phyloP scores from a whole-genome alignment of 2,113 vertebrate genomes.

The Crocuta crocuta region DNA sequence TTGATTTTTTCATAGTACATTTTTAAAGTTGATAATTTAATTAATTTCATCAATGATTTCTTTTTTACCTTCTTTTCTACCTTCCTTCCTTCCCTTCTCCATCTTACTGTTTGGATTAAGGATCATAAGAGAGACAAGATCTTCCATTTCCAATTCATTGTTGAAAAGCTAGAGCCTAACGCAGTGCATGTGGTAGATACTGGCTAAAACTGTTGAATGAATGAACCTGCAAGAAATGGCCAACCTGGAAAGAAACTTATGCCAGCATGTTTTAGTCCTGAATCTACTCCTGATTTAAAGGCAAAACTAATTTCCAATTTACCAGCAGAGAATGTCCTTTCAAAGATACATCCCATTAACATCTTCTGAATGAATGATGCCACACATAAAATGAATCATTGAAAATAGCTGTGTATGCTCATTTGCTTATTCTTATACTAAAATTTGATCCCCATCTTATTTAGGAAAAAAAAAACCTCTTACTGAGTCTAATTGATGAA shows the following conservation, averaged over 20 bases:
- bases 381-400: not conserved
- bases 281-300: not conserved
- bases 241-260: not conserved
- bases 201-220: not conserved
- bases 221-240: not conserved
- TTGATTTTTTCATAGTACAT: not conserved
- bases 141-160: not conserved
- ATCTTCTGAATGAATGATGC: not conserved
- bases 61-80: not conserved
- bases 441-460: not conserved
- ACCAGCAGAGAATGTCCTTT: not conserved
- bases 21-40: not conserved
- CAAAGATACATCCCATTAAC: not conserved
- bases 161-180: not conserved
- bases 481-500: not conserved
- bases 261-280: not conserved
- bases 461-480: not conserved
- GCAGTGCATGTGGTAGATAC: not conserved
- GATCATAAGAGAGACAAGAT: not conserved
- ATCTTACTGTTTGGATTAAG: not conserved
- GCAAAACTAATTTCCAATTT: not conserved
- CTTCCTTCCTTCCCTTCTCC: not conserved
- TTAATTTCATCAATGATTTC: not conserved
- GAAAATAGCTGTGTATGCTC: not conserved
- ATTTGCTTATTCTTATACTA: constrained; percentile 8